Conservation (phyloP, 2,797 vertebrate genomes). For the Petrocephalus schoutedeni region DNA sequence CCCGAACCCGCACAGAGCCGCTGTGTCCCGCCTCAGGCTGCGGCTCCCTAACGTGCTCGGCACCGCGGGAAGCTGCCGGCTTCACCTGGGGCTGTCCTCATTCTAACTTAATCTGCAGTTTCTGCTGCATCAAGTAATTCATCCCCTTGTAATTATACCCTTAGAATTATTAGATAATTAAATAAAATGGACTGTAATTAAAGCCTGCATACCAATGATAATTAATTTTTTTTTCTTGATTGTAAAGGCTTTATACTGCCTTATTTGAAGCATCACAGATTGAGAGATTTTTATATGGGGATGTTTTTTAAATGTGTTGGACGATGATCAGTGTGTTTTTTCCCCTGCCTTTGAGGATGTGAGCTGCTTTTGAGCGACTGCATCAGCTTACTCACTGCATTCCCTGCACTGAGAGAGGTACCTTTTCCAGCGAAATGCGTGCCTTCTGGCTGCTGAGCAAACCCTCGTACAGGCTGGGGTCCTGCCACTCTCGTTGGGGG, state of each 20-base stretch:
- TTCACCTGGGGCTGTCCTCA: not conserved
- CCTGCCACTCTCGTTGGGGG: slow-evolving; percentile 24
- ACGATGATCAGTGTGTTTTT: not conserved
- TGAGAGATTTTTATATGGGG: not conserved
- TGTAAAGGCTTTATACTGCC: not conserved
- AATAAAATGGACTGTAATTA: not conserved
- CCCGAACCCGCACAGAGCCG: not conserved
- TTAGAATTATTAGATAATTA: not conserved
- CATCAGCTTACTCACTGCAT: not conserved
- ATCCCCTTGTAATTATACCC: slow-evolving; percentile 2
- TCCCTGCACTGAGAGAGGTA: not conserved
- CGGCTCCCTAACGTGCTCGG: not conserved
- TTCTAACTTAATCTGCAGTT: not conserved
- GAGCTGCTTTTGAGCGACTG: not conserved
- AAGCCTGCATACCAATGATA: not conserved
- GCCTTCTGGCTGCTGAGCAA: not conserved
- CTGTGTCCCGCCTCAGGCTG: not conserved
- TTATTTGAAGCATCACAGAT: not conserved
- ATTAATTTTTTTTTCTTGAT: not conserved
- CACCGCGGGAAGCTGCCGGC: not conserved
- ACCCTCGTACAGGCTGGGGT: not conserved
- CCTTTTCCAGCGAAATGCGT: not conserved
- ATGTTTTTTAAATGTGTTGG: not conserved
- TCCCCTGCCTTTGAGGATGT: not conserved
- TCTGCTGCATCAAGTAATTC: not conserved